A percentile compares a stretch with the other conserved stretches of the same genome.
These are phyloP conservation scores for Sphaerodactylus townsendi DNA, from an alignment of 2,113 vertebrate species.

Conservation along the genomic window DNA sequence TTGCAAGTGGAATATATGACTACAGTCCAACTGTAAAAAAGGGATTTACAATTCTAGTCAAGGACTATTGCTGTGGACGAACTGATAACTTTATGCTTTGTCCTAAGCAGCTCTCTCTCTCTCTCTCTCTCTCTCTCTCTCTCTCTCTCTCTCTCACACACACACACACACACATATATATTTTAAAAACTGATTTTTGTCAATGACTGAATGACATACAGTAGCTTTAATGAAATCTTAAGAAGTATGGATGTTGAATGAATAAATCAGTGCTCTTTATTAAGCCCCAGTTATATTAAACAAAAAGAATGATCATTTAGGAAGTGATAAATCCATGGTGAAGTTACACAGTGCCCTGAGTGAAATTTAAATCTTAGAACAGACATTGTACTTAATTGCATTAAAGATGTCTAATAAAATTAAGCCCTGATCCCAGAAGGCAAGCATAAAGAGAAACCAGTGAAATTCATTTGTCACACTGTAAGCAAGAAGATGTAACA, in stretches of 20 bases:
- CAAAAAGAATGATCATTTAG: neutral
- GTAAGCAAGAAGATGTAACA: neutral
- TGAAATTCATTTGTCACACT: neutral
- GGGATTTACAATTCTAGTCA: neutral
- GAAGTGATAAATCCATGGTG: neutral
- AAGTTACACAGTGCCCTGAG: neutral
- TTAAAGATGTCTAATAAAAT: neutral
- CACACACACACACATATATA: neutral
- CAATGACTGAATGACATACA: neutral
- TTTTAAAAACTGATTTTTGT: neutral
- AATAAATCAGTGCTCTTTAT: neutral
- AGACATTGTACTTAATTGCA: too few species aligned
- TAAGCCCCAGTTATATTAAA: neutral
- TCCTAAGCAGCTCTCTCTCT: neutral
- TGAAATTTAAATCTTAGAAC: neutral
- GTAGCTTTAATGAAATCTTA: neutral
- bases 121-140: too few species aligned
- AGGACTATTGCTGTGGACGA: neutral
- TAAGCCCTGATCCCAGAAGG: neutral
- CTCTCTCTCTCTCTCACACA: neutral
- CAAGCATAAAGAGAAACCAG: neutral
- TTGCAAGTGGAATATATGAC: constrained; percentile 97
- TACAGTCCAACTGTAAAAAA: constrained; percentile 90
- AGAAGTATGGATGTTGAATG: neutral
- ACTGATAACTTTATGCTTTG: neutral